A percentile compares a stretch with the other conserved stretches of the same genome.
Conservation (phyloP, 2,113 vertebrate species). For the Cyanoderma ruficeps region DNA sequence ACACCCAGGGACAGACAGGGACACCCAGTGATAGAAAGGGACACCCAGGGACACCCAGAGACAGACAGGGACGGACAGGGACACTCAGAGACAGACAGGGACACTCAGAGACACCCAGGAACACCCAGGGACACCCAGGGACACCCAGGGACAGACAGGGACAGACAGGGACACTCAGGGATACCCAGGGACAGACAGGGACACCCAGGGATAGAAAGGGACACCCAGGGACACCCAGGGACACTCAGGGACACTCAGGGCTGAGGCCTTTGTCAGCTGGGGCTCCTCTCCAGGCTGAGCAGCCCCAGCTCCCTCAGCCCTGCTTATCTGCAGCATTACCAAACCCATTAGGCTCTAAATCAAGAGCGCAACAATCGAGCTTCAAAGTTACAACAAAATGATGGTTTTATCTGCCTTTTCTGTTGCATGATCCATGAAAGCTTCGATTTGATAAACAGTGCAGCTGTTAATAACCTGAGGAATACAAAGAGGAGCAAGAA, state of each 20-base stretch:
- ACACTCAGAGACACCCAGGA: too few species aligned
- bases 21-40: too few species aligned
- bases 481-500: not conserved
- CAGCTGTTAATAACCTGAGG: slow-evolving; percentile 26
- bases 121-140: not conserved
- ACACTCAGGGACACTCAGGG: not conserved
- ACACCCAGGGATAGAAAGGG: not conserved
- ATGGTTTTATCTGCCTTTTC: slow-evolving; percentile 23
- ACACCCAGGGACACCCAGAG: too few species aligned
- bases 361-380: not conserved
- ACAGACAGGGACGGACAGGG: too few species aligned
- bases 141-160: not conserved
- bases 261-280: not conserved
- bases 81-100: too few species aligned
- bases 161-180: not conserved
- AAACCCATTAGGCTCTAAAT: slow-evolving; percentile 1
- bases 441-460: slow-evolving; percentile 20
- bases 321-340: not conserved
- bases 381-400: slow-evolving; percentile 18
- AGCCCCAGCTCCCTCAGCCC: not conserved
- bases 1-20: too few species aligned
- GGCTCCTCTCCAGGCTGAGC: not conserved
- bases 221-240: not conserved
- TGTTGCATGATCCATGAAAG: not conserved
- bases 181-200: not conserved